A percentile compares a stretch with the other conserved stretches of the same genome.
phyloP scores from a whole-genome alignment of 2,113 vertebrate genomes.

The Nyctibius bracteatus region DNA sequence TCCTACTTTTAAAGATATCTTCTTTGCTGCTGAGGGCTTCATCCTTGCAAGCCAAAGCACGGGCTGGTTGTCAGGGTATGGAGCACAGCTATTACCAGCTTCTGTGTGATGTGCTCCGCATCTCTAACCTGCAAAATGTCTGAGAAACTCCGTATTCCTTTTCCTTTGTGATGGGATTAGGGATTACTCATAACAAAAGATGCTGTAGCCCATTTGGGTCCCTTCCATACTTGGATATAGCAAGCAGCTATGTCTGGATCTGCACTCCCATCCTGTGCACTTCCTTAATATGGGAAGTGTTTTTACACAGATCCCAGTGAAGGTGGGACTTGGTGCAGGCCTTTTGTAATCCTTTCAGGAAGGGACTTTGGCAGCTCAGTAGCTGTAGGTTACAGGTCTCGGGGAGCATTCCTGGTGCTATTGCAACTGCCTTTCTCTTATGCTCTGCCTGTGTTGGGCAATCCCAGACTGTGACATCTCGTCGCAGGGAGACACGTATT shows the following conservation, averaged over 20 bases:
- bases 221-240: not conserved
- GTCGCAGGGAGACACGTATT: fast-evolving
- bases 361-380: not conserved
- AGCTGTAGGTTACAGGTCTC: not conserved
- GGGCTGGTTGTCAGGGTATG: not conserved
- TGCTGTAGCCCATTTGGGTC: not conserved
- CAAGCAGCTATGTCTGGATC: not conserved
- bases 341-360: not conserved
- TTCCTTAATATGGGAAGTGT: not conserved
- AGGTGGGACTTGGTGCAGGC: not conserved
- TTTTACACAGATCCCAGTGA: not conserved
- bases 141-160: not conserved
- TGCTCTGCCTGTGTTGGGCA: not conserved
- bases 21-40: not conserved
- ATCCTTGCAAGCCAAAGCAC: not conserved
- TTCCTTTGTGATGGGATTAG: not conserved
- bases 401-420: not conserved
- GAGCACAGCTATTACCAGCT: not conserved
- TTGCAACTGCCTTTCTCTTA: not conserved
- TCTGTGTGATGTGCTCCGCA: not conserved
- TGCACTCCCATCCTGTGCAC: not conserved
- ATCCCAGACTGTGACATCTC: not conserved
- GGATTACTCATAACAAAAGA: not conserved
- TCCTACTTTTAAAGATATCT: not conserved
- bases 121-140: not conserved